Evolutionary conservation across 1,140 invertebrate species (phyloP), one percentile per base, ranked within the genome.

Genomic region (Drosophila nannoptera): DNA sequence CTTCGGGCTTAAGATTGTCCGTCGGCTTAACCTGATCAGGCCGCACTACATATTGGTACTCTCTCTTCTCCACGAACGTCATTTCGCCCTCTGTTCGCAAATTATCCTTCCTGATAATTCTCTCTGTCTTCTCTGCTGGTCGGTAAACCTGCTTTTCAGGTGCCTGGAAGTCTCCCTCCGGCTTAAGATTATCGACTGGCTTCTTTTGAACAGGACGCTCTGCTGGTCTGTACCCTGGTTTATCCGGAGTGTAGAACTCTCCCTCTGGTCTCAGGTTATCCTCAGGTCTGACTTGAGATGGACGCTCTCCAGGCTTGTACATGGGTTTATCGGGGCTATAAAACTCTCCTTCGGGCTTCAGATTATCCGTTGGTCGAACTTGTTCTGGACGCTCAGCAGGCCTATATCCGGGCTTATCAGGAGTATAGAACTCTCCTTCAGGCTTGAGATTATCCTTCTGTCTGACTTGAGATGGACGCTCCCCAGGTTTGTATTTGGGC

Each of bases 1-100:
- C 94, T 91, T 95, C 93, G 52, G 93, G 90, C 78, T 90, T 92
- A 9, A 95, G 82, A 89, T 95, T 92, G 75, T 94, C 93, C 69
- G 91, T 90, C 43, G 91, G 92, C 83, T 92, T 92, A 12, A 91
- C 91, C 9, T 91, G 91, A 22, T 90, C 90, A 58, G 90, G 90
- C 45, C 92, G 87, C 9, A 92, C 90, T 63, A 77, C 71, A 62
- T 71, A 69, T 62, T 77, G 43, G 35, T 75, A 77, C 22, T 93
- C 92, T 0, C 92, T 90, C 69, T 92, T 88, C 75, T 95, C 94
- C 9, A 91, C 78, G 36, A 80, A 89, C 0, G 78, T 90, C 92
- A 52, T 91, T 89, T 49, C 93, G 89, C 90, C 90, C 87, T 91
- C 82, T 66, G 80, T 65, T 70, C 78, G 88, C 46, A 92, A 71